These are phyloP conservation scores for Pitangus sulphuratus DNA, from an alignment of 2,797 vertebrate species.

Conservation along the genomic window DNA sequence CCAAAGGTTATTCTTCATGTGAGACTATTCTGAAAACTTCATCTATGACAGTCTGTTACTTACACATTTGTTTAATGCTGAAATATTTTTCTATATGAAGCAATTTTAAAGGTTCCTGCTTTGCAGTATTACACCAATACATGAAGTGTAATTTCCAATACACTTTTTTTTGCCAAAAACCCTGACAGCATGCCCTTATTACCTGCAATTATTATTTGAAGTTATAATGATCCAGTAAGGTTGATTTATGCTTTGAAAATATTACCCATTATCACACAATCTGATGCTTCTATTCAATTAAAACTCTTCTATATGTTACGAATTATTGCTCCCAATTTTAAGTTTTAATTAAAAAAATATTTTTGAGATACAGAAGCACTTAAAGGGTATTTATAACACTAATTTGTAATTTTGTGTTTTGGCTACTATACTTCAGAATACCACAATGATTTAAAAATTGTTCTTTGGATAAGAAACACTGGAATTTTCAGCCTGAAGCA, in stretches of 20 bases:
- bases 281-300: neutral
- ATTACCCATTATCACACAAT: neutral
- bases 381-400: neutral
- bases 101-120: neutral
- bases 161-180: neutral
- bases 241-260: neutral
- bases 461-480: neutral
- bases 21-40: neutral
- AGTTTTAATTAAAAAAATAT: neutral
- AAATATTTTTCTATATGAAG: neutral
- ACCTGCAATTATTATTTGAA: neutral
- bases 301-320: neutral
- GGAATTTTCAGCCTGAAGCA: conserved; percentile 21
- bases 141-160: neutral
- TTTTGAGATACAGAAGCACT: neutral
- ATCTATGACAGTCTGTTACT: neutral
- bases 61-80: no score
- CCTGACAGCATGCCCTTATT: neutral
- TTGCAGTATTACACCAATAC: neutral
- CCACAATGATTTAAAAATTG: neutral
- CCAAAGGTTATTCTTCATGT: neutral
- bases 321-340: neutral
- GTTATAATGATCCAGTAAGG: neutral
- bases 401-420: neutral
- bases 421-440: neutral